Evolutionary conservation across 2,888 invertebrate genomes (phyloP).

Genomic region (Hoplodrina ambigua): DNA sequence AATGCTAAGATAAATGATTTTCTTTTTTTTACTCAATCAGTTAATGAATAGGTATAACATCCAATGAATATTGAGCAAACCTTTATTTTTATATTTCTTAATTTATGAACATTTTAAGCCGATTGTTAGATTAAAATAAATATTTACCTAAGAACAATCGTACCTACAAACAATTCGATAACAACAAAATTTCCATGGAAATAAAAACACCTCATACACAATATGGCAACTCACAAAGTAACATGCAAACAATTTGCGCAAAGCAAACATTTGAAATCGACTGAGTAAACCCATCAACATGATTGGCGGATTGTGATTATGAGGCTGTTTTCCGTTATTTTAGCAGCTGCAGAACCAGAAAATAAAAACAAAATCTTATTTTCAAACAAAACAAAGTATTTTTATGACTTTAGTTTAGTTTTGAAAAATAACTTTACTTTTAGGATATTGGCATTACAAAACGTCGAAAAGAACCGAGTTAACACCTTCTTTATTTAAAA

Average conservation of each 20-base stretch:
- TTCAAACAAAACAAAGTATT: too few species aligned
- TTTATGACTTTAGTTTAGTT: too few species aligned
- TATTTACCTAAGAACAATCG: too few species aligned
- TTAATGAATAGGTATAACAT: too few species aligned
- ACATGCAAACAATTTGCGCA: neutral
- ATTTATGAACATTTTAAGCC: neutral
- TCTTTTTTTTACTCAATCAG: too few species aligned
- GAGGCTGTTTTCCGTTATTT: neutral
- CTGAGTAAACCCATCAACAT: neutral
- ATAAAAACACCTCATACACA: neutral
- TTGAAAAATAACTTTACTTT: too few species aligned
- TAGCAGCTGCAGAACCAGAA: neutral
- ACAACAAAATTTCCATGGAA: neutral
- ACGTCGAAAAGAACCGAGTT: too few species aligned
- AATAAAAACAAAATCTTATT: too few species aligned
- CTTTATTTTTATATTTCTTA: neutral
- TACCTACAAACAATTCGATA: neutral
- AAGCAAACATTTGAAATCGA: conserved; percentile 19
- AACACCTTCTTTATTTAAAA: too few species aligned
- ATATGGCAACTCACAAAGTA: neutral
- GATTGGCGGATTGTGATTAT: neutral
- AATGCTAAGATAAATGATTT: too few species aligned
- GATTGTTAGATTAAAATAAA: neutral
- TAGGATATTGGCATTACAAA: too few species aligned
- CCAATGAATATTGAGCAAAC: too few species aligned